These are phyloP conservation scores for Onychorhynchus coronatus DNA, from an alignment of 2,113 vertebrate genomes.

Conservation along the genomic window DNA sequence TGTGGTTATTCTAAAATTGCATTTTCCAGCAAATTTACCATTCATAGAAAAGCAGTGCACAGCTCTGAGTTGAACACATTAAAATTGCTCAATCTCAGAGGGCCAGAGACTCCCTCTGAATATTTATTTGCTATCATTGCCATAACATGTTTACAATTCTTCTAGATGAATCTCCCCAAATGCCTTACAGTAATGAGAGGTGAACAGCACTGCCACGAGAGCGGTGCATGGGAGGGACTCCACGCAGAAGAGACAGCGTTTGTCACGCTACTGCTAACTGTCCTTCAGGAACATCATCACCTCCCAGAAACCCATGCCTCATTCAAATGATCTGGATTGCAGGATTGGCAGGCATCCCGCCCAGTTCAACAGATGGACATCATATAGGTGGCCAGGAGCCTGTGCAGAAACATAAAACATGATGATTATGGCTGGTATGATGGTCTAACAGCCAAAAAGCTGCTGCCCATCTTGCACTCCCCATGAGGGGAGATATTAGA, in stretches of 20 bases:
- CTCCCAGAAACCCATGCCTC: not conserved
- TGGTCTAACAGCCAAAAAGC: not conserved
- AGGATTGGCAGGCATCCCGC: not conserved
- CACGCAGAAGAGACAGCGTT: not conserved
- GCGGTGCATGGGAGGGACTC: rapidly evolving
- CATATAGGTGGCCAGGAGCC: not conserved
- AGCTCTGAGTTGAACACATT: not conserved
- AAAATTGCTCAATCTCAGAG: not conserved
- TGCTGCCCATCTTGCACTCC: not conserved
- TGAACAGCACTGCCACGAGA: not conserved
- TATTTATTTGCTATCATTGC: not conserved
- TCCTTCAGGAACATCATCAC: not conserved
- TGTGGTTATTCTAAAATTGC: not conserved
- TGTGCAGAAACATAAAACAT: not conserved
- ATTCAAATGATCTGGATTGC: not conserved
- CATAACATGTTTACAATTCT: rapidly evolving
- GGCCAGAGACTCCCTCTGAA: not conserved
- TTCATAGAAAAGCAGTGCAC: not conserved
- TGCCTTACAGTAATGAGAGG: not conserved
- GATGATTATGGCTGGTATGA: not conserved
- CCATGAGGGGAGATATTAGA: not conserved
- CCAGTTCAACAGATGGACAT: not conserved
- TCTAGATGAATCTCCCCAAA: not conserved
- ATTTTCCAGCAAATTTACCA: not conserved
- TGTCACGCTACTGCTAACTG: not conserved